Conservation (phyloP, 2,888 invertebrate species). For the Microchrysa polita region DNA sequence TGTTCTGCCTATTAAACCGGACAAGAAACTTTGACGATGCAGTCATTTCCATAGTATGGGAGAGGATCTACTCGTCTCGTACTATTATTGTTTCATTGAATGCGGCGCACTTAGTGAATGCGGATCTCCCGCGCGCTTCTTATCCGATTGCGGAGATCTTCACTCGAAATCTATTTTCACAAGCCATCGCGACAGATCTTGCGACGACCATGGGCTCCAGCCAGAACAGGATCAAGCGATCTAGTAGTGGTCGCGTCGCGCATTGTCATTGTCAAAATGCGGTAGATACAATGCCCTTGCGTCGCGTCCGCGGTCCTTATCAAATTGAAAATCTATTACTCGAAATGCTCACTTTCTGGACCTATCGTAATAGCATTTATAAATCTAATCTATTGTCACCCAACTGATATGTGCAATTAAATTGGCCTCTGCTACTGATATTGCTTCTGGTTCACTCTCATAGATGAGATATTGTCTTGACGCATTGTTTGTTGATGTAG, state of each 20-base stretch:
- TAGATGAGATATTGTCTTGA: constrained; percentile 35
- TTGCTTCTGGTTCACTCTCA: constrained; percentile 29
- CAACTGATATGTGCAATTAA: constrained; percentile 44
- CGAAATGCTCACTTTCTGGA: not conserved
- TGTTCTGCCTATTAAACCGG: constrained; percentile 29
- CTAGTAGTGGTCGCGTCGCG: not conserved
- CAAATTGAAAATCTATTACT: constrained; percentile 44
- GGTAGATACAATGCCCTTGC: constrained; percentile 29
- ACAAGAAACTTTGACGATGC: not conserved
- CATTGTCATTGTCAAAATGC: constrained; percentile 33
- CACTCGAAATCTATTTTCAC: constrained; percentile 9
- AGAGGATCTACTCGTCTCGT: too few species aligned
- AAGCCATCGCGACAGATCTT: not conserved
- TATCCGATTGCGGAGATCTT: constrained; percentile 28
- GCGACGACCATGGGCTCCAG: not conserved
- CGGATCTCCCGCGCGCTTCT: constrained; percentile 2
- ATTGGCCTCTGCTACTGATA: constrained; percentile 36
- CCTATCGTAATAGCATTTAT: constrained; percentile 40
- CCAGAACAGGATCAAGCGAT: not conserved
- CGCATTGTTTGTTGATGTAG: not conserved
- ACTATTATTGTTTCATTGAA: constrained; percentile 9
- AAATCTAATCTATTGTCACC: constrained; percentile 45
- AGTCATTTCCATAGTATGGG: not conserved
- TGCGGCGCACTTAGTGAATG: not conserved
- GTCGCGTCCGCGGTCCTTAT: constrained; percentile 29